These are phyloP conservation scores for Lophotriccus pileatus DNA, from an alignment of 2,797 vertebrate genomes.

Conservation along the genomic window DNA sequence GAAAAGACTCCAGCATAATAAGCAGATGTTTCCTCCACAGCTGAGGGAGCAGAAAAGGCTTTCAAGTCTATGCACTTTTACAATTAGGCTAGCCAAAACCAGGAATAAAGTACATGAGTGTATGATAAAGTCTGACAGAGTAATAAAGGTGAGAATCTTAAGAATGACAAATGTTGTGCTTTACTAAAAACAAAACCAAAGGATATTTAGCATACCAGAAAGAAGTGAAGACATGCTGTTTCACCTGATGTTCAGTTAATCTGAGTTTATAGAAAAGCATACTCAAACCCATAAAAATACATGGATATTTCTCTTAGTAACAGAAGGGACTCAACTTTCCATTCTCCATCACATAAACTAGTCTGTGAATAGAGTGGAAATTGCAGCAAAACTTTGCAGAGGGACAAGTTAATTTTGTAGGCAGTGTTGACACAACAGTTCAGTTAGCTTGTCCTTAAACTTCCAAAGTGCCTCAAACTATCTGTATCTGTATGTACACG, in stretches of 20 bases:
- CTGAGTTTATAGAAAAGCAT: background rate
- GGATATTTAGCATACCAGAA: background rate
- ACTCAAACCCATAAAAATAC: background rate
- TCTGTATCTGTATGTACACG: conserved; percentile 8
- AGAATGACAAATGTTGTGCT: background rate
- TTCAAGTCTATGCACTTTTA: background rate
- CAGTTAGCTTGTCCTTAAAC: conserved; percentile 1
- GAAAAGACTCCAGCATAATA: background rate
- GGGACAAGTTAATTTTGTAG: background rate
- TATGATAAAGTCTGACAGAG: background rate
- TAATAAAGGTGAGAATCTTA: background rate
- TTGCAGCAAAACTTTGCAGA: background rate
- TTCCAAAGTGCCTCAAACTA: conserved; percentile 25
- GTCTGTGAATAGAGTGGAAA: background rate
- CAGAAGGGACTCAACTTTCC: background rate
- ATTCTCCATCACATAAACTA: background rate
- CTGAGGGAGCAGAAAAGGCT: background rate
- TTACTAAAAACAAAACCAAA: background rate
- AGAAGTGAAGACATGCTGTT: background rate
- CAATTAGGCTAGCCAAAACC: background rate
- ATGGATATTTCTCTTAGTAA: background rate
- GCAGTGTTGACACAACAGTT: conserved; percentile 50
- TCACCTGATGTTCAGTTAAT: background rate
- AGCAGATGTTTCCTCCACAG: background rate
- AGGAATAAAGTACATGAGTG: background rate